Evolutionary conservation across 2,797 vertebrate species (phyloP), one percentile per base, ranked within the genome.

Genomic region (Dipus sagitta): DNA sequence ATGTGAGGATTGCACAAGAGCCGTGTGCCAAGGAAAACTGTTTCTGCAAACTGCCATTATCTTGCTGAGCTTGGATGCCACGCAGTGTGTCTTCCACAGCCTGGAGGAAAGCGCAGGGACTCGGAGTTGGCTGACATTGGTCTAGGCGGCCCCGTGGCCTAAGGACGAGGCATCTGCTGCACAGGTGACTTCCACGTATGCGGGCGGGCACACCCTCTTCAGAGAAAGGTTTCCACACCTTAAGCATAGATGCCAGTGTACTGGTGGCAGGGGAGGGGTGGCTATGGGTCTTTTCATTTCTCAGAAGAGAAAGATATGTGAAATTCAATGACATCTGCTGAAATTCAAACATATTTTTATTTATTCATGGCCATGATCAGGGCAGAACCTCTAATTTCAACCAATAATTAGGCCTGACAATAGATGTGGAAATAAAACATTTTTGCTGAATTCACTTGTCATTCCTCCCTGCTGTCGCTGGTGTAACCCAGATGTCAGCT

Each of bases 401-500:
- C 96, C 96, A 97, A 96, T 96, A 97, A 97, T 97, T 97, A 97
- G 96, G 79, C 96, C 95, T 97, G 97, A 97, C 96, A 97, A 97
- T 96, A 95, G 97, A 96, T 96, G 96, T 96, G 96, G 96, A 97
- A 97, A 97, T 97, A 97, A 96, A 97, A 96, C 96, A 95, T 93
- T 97, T 96, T 96, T 97, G 95, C 97, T 96, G 96, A 97, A 97
- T 97, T 97, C 96, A 97, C 96, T 96, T 96, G 95, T 95, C 96
- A 93, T 96, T 92, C 95, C 95, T 95, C 93, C 82, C 94, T 68
- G 94, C 95, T 64, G 70, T 97, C 88, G 95, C 96, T 94, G 94
- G 96, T 94, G 95, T 96, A 97, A 97, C 97, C 97, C 97, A 97
- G 97, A 97, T 97, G 97, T 97, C 97, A 97, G 97, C 97, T 97